Percentiles rank a stretch among this genome's conserved stretches.
These are phyloP conservation scores for Argya squamiceps DNA, from an alignment of 2,797 vertebrate species.

Conservation along the genomic window DNA sequence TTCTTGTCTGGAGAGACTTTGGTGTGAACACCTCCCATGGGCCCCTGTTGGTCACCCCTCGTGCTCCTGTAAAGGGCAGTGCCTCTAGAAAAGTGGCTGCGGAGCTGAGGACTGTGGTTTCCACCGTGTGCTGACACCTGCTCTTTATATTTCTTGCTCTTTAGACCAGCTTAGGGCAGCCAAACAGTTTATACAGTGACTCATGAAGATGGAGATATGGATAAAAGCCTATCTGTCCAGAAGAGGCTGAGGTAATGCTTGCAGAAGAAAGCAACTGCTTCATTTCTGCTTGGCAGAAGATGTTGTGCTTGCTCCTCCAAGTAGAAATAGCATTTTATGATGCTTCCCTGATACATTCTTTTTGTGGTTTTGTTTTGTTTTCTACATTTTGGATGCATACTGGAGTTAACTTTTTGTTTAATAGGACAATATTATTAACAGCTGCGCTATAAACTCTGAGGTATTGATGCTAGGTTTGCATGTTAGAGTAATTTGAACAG, in stretches of 20 bases:
- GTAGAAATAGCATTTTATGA: neutral
- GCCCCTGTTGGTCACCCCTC: accelerated
- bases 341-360: neutral
- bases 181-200: neutral
- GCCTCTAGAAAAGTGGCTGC: neutral
- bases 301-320: neutral
- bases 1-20: neutral
- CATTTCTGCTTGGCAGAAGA: constrained; percentile 13
- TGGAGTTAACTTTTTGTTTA: neutral
- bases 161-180: neutral
- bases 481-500: neutral
- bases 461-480: neutral
- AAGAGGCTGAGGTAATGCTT: constrained; percentile 46
- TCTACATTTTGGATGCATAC: neutral
- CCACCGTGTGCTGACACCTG: neutral
- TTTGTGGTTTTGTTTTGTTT: neutral
- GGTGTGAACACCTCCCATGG: accelerated
- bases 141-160: neutral
- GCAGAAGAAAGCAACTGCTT: constrained; percentile 7
- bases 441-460: neutral
- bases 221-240: constrained; percentile 38
- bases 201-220: constrained; percentile 20
- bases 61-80: accelerated
- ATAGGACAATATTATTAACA: neutral
- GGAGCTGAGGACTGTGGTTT: neutral